phyloP scores from a whole-genome alignment of 2,797 vertebrate genomes.

The Antrozous pallidus region DNA sequence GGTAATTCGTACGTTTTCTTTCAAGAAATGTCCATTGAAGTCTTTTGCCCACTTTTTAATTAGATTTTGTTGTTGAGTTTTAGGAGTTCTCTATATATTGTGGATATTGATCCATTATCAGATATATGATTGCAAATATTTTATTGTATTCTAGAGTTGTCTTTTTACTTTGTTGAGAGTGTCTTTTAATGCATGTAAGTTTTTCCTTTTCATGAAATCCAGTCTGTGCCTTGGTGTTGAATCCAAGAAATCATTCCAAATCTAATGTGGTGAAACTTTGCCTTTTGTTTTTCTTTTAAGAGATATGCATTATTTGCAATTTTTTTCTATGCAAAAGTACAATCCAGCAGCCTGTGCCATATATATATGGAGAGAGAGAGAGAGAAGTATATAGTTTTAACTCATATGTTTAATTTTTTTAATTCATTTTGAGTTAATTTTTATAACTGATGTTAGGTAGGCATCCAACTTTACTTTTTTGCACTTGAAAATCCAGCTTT shows the following conservation, averaged over 20 bases:
- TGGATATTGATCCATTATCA: background rate
- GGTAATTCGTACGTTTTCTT: background rate
- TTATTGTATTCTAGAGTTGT: background rate
- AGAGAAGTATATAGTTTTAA: background rate
- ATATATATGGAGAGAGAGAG: background rate
- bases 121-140: background rate
- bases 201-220: slow-evolving; percentile 21
- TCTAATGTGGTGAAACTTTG: background rate
- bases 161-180: background rate
- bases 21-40: background rate
- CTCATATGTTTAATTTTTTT: background rate
- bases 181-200: background rate
- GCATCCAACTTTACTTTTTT: background rate
- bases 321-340: background rate
- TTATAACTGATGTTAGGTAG: background rate
- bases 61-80: slow-evolving; percentile 19
- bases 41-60: background rate
- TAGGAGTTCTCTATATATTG: background rate
- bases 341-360: background rate
- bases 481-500: background rate
- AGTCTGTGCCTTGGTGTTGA: background rate
- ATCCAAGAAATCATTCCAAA: background rate
- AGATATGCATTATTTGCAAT: background rate
- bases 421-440: background rate
- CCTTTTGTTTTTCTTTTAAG: background rate